These are phyloP conservation scores for Perdita meconis DNA, from an alignment of 2,888 invertebrate genomes.

Conservation along the genomic window DNA sequence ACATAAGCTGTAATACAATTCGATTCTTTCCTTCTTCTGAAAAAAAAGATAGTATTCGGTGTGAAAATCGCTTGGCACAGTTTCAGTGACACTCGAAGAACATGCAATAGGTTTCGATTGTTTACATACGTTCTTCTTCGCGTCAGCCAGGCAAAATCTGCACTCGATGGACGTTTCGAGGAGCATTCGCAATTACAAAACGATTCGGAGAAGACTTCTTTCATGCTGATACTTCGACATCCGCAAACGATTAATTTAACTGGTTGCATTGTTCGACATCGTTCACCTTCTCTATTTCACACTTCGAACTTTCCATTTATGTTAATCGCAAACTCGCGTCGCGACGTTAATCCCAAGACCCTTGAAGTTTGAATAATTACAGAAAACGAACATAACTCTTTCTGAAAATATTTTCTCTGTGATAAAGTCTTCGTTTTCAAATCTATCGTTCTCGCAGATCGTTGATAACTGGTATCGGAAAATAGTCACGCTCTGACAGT, in stretches of 20 bases:
- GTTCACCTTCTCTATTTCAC: background rate
- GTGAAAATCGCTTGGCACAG: conserved; percentile 58
- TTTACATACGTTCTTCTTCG: conserved; percentile 1
- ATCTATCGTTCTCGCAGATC: background rate
- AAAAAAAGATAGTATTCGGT: conserved; percentile 5
- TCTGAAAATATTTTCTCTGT: background rate
- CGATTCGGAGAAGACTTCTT: conserved; percentile 1
- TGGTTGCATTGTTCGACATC: conserved; percentile 1
- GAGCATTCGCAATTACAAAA: conserved; percentile 25
- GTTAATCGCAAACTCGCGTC: conserved; percentile 32
- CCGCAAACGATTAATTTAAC: conserved; percentile 26
- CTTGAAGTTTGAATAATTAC: conserved; percentile 4
- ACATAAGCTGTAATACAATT: conserved; percentile 52
- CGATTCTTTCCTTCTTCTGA: conserved; percentile 3
- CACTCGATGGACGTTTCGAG: conserved; percentile 19
- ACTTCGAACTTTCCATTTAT: conserved; percentile 20
- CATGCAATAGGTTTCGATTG: background rate
- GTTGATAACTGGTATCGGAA: background rate
- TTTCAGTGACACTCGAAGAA: conserved; percentile 30
- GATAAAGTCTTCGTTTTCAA: background rate
- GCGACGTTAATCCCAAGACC: conserved; percentile 31
- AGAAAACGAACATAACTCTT: background rate
- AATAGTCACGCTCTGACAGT: background rate
- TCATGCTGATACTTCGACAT: conserved; percentile 1
- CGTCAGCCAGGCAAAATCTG: conserved; percentile 3